A percentile compares a stretch with the other conserved stretches of the same genome.
phyloP scores from a whole-genome alignment of 2,888 invertebrate genomes.

The Nemurella pictetii region DNA sequence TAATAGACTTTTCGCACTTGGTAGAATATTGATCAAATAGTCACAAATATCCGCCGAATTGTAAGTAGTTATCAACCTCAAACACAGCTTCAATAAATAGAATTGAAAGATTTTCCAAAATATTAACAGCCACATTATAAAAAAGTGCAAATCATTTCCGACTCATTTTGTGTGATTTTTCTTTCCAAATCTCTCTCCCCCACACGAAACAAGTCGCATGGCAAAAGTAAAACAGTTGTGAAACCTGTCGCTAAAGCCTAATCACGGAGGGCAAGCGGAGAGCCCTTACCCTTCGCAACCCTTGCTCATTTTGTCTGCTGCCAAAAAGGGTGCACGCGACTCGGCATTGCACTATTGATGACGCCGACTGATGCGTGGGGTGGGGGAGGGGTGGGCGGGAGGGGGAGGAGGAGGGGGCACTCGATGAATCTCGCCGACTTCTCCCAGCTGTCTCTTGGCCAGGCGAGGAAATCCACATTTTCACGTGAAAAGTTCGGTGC shows the following conservation, averaged over 20 bases:
- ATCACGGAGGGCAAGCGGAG: slow-evolving; percentile 26
- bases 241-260: slow-evolving; percentile 27
- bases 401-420: slow-evolving; percentile 41
- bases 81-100: not conserved
- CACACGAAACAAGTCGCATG: not conserved
- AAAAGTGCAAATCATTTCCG: not conserved
- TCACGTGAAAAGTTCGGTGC: not conserved
- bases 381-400: slow-evolving; percentile 45
- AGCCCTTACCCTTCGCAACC: slow-evolving; percentile 27
- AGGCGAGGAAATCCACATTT: not conserved
- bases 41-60: too few species aligned
- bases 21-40: too few species aligned
- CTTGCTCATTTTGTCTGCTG: slow-evolving; percentile 29
- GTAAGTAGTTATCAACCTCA: too few species aligned
- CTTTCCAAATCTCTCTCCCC: not conserved
- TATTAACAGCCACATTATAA: not conserved
- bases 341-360: slow-evolving; percentile 23
- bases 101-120: not conserved
- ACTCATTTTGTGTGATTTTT: not conserved
- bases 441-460: slow-evolving; percentile 30
- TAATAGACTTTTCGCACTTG: not conserved
- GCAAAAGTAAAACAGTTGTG: not conserved
- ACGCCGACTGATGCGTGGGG: slow-evolving; percentile 41
- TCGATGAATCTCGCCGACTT: slow-evolving; percentile 41
- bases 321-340: slow-evolving; percentile 19